phyloP scores from a whole-genome alignment of 2,888 invertebrate genomes.

The Asteroscopus sphinx region DNA sequence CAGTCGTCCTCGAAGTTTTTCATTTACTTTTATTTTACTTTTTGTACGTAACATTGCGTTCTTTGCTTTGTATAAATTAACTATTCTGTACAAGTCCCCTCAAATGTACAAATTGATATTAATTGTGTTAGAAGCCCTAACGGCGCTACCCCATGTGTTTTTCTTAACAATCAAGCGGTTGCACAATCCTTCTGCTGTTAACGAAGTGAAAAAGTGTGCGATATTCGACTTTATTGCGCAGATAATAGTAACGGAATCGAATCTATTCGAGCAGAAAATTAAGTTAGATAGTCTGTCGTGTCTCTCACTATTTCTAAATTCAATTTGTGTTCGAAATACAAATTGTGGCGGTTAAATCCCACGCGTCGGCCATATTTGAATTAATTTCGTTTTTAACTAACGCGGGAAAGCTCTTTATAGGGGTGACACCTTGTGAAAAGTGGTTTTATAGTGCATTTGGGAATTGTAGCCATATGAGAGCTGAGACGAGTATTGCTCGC shows the following conservation, averaged over 20 bases:
- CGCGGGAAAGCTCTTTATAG: constrained; percentile 76
- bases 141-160: constrained; percentile 84
- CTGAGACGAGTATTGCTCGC: constrained; percentile 54
- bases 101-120: constrained; percentile 84
- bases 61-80: constrained; percentile 56
- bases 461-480: constrained; percentile 58
- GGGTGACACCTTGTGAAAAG: constrained; percentile 72
- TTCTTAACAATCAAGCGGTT: constrained; percentile 85
- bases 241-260: constrained; percentile 62
- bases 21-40: constrained; percentile 53
- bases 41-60: constrained; percentile 51
- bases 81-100: constrained; percentile 64
- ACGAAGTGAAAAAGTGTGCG: constrained; percentile 56
- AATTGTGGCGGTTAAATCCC: constrained; percentile 81
- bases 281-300: constrained; percentile 70
- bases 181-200: constrained; percentile 65
- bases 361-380: constrained; percentile 79
- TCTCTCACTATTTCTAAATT: constrained; percentile 80
- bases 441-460: constrained; percentile 69
- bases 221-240: constrained; percentile 61
- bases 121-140: constrained; percentile 84
- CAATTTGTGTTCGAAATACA: constrained; percentile 82
- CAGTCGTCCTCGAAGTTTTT: constrained; percentile 39
- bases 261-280: constrained; percentile 65
- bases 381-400: constrained; percentile 81